phyloP scores from a whole-genome alignment of 2,113 vertebrate genomes.

The Orthochromis malagaraziensis region DNA sequence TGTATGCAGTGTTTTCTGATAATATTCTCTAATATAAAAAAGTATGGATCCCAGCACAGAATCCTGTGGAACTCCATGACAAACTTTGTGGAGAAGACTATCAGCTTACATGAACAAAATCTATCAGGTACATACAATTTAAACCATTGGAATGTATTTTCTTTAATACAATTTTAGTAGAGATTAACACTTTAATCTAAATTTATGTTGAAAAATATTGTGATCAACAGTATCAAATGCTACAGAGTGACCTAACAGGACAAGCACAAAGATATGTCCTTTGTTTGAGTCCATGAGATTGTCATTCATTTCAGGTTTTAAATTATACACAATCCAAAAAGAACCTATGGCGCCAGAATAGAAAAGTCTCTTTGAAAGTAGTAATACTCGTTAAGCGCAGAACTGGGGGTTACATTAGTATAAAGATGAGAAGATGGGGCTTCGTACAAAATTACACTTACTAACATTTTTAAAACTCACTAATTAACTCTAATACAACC shows the following conservation, averaged over 20 bases:
- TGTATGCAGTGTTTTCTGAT: not conserved
- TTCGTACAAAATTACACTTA: not conserved
- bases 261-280: not conserved
- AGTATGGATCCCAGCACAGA: not conserved
- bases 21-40: not conserved
- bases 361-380: not conserved
- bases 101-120: not conserved
- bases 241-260: not conserved
- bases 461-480: not conserved
- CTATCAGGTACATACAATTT: not conserved
- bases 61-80: not conserved
- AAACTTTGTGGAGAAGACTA: not conserved
- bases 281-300: not conserved
- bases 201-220: not conserved
- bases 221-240: not conserved
- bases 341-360: not conserved
- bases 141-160: not conserved
- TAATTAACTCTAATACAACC: not conserved
- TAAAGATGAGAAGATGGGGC: not conserved
- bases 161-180: not conserved
- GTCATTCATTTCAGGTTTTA: not conserved
- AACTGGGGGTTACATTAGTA: not conserved
- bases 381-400: not conserved
- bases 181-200: not conserved
- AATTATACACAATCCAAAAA: not conserved